phyloP scores from a whole-genome alignment of 2,888 invertebrate species.

The Papilio protenor region DNA sequence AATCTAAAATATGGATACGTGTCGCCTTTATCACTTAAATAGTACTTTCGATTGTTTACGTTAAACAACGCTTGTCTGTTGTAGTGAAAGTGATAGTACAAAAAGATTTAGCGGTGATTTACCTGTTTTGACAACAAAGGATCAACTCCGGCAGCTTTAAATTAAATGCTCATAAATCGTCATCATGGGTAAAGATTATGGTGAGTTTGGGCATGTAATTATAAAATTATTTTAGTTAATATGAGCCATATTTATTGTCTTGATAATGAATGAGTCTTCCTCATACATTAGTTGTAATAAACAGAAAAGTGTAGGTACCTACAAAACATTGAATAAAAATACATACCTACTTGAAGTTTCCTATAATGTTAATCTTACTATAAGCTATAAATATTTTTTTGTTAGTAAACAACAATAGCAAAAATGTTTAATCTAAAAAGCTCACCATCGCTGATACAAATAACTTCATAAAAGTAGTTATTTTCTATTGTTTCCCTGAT shows the following conservation, averaged over 20 bases:
- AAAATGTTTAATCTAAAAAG: too few species aligned
- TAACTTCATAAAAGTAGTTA: background rate
- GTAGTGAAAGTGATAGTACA: slow-evolving; percentile 38
- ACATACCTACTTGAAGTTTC: too few species aligned
- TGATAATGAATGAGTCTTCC: too few species aligned
- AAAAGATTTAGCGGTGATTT: slow-evolving; percentile 26
- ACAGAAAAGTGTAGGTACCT: too few species aligned
- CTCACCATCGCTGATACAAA: background rate
- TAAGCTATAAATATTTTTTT: too few species aligned
- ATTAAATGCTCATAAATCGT: slow-evolving; percentile 39
- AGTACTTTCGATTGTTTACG: slow-evolving; percentile 7
- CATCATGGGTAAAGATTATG: slow-evolving; percentile 72
- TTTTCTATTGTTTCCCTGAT: slow-evolving; percentile 8
- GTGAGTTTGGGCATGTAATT: slow-evolving; percentile 51
- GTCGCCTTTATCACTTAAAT: slow-evolving; percentile 3
- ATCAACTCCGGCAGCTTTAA: slow-evolving; percentile 11
- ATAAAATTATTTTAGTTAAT: background rate
- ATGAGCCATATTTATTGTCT: background rate
- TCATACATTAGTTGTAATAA: too few species aligned
- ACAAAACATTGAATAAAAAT: too few species aligned
- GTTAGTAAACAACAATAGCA: too few species aligned
- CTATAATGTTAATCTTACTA: too few species aligned
- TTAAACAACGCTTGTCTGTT: slow-evolving; percentile 29
- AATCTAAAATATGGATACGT: slow-evolving; percentile 24
- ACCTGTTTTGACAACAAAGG: slow-evolving; percentile 30